phyloP scores from a whole-genome alignment of 2,797 vertebrate genomes.

The Gobionotothen gibberifrons region DNA sequence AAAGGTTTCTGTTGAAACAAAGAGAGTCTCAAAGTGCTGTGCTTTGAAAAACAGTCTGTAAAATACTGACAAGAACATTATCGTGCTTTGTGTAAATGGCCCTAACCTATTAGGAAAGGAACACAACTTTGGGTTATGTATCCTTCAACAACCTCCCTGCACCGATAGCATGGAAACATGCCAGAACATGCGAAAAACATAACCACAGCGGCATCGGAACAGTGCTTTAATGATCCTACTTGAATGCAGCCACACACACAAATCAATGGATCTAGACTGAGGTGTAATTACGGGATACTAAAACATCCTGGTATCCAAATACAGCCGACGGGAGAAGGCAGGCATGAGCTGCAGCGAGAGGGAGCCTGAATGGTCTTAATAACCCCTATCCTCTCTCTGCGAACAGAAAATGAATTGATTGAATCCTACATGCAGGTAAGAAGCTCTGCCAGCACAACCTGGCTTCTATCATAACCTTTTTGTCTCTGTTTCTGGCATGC shows the following conservation, averaged over 20 bases:
- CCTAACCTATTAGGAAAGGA: slow-evolving; percentile 27
- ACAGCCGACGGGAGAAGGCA: slow-evolving; percentile 59
- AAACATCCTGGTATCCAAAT: slow-evolving; percentile 67
- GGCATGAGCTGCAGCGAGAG: slow-evolving; percentile 51
- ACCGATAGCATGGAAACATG: slow-evolving; percentile 35
- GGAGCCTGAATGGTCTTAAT: slow-evolving; percentile 67
- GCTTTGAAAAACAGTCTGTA: slow-evolving; percentile 6
- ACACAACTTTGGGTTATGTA: slow-evolving; percentile 16
- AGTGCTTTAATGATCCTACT: slow-evolving; percentile 61
- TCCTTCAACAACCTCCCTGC: slow-evolving; percentile 34
- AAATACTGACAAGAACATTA: slow-evolving; percentile 5
- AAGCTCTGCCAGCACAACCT: slow-evolving; percentile 74
- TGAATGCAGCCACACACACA: slow-evolving; percentile 70
- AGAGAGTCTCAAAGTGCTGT: background rate
- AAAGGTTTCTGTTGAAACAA: slow-evolving; percentile 12
- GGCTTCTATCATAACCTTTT: slow-evolving; percentile 77
- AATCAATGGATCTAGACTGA: slow-evolving; percentile 64
- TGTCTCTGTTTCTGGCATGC: slow-evolving; percentile 73
- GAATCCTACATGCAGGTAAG: slow-evolving; percentile 73
- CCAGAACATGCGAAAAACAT: slow-evolving; percentile 47
- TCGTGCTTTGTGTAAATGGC: slow-evolving; percentile 5
- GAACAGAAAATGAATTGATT: slow-evolving; percentile 74
- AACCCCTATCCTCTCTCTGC: slow-evolving; percentile 58
- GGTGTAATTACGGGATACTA: slow-evolving; percentile 71
- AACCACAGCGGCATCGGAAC: slow-evolving; percentile 39